These are phyloP conservation scores for Lophotis ruficrista DNA, from an alignment of 2,113 vertebrate species.

Conservation along the genomic window DNA sequence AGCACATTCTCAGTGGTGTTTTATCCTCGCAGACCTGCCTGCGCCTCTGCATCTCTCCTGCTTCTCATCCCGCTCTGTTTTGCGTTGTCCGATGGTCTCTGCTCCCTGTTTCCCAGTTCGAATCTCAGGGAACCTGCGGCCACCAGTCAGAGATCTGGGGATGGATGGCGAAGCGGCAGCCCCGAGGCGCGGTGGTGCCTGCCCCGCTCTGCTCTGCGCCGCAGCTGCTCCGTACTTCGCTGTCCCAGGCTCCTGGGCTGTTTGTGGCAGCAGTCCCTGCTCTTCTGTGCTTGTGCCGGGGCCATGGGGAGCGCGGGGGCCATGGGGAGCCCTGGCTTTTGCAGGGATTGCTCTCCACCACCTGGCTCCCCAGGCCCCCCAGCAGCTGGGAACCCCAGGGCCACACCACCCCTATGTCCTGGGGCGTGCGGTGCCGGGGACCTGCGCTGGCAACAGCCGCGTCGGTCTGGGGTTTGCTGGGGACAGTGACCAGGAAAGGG, in stretches of 20 bases:
- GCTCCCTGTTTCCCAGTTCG: neutral
- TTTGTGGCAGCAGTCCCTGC: neutral
- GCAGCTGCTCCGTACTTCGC: neutral
- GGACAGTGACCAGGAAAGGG: neutral
- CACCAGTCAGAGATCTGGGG: neutral
- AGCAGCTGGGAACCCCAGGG: neutral
- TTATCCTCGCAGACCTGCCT: neutral
- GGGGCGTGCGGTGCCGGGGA: rapidly evolving
- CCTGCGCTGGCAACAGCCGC: rapidly evolving
- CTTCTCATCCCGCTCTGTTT: neutral
- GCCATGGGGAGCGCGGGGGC: neutral
- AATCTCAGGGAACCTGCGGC: neutral
- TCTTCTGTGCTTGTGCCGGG: neutral
- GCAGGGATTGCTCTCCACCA: neutral
- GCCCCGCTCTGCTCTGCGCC: neutral
- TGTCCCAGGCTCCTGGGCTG: neutral
- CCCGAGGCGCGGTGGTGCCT: neutral
- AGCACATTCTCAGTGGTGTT: neutral
- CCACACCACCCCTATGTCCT: rapidly evolving
- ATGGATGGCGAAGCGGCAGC: neutral
- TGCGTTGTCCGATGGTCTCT: neutral
- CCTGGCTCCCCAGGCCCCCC: rapidly evolving
- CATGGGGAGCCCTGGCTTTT: neutral
- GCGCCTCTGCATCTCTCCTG: neutral
- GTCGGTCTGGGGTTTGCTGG: rapidly evolving